Evolutionary conservation across 2,797 vertebrate genomes (phyloP).

Genomic region (Avahi laniger): DNA sequence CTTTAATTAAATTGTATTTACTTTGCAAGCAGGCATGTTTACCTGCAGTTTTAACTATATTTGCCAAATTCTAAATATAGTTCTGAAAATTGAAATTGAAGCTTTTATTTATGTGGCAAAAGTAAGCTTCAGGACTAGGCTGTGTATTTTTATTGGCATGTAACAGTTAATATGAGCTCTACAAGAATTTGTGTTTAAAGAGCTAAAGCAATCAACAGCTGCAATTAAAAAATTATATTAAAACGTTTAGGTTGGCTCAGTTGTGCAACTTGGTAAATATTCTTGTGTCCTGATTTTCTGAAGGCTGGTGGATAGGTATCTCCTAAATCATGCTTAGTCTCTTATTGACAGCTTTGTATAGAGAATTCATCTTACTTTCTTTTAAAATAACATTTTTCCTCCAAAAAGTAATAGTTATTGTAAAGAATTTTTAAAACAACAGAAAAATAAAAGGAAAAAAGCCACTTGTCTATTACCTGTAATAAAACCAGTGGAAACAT

Average conservation of each 20-base stretch:
- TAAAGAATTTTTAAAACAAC: slow-evolving; percentile 8
- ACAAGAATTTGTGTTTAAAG: slow-evolving; percentile 64
- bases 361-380: slow-evolving; percentile 13
- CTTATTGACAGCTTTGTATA: slow-evolving; percentile 3
- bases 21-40: slow-evolving; percentile 67
- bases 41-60: slow-evolving; percentile 72
- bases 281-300: background rate
- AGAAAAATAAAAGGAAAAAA: slow-evolving; percentile 6
- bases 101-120: slow-evolving; percentile 82
- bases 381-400: slow-evolving; percentile 4
- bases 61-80: slow-evolving; percentile 70
- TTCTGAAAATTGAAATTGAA: slow-evolving; percentile 84
- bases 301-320: background rate
- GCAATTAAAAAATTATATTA: background rate
- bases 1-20: slow-evolving; percentile 65
- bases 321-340: background rate
- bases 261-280: background rate
- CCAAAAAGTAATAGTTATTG: slow-evolving; percentile 22
- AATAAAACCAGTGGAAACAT: slow-evolving; percentile 14
- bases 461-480: slow-evolving; percentile 26
- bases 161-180: slow-evolving; percentile 77
- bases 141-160: slow-evolving; percentile 80
- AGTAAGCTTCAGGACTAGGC: slow-evolving; percentile 73
- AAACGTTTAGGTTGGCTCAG: background rate
- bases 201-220: slow-evolving; percentile 66